Evolutionary conservation across 2,888 invertebrate genomes (phyloP).

Genomic region (Zhuqinia jingwanae): DNA sequence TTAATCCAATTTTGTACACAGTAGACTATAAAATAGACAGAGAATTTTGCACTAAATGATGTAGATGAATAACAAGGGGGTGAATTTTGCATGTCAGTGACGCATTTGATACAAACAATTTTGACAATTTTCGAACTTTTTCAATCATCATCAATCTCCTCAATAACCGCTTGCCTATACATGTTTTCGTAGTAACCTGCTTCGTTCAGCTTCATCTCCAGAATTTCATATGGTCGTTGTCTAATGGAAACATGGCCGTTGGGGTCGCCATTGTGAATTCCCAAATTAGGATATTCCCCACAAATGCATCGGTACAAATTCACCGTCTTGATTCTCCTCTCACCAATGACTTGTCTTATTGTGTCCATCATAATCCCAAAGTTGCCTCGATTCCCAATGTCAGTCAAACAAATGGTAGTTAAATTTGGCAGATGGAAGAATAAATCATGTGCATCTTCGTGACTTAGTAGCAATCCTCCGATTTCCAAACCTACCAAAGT

Average conservation of each 20-base stretch:
- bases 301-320: slow-evolving; percentile 51
- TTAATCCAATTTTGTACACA: no score
- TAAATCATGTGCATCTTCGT: slow-evolving; percentile 36
- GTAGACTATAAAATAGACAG: no score
- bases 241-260: not conserved
- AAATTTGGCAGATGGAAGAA: slow-evolving; percentile 44
- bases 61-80: no score
- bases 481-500: slow-evolving; percentile 52
- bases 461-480: slow-evolving; percentile 26
- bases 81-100: no score
- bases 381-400: slow-evolving; percentile 43
- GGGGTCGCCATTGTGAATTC: slow-evolving; percentile 58
- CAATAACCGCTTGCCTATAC: slow-evolving; percentile 5
- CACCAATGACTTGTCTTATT: slow-evolving; percentile 31
- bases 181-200: slow-evolving; percentile 60
- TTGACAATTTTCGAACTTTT: not conserved
- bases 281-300: slow-evolving; percentile 33
- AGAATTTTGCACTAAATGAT: no score
- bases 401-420: slow-evolving; percentile 34
- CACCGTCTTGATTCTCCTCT: slow-evolving; percentile 23
- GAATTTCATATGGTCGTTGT: slow-evolving; percentile 40
- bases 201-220: slow-evolving; percentile 54
- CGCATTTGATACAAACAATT: no score
- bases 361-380: slow-evolving; percentile 57
- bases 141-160: slow-evolving; percentile 23